phyloP scores from a whole-genome alignment of 2,888 invertebrate species.

The Ochropleura plecta region DNA sequence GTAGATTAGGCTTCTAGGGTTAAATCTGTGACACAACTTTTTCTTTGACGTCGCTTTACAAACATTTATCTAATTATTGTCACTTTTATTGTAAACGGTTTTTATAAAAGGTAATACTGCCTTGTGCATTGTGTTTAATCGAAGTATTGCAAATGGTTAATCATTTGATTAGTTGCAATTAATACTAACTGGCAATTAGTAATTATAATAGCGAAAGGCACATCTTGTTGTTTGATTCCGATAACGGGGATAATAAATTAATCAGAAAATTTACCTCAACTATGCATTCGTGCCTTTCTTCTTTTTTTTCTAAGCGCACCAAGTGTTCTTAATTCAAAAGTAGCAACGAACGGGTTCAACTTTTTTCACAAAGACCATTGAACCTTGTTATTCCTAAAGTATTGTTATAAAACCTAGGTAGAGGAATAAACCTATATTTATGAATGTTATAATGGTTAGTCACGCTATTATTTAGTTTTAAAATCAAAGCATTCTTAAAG shows the following conservation, averaged over 20 bases:
- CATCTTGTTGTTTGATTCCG: conserved; percentile 8
- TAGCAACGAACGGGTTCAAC: neutral
- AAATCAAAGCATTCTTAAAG: conserved; percentile 21
- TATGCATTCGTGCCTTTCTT: neutral
- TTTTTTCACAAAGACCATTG: conserved; percentile 1
- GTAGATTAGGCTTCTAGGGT: too few species aligned
- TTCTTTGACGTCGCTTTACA: neutral
- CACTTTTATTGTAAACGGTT: conserved; percentile 27
- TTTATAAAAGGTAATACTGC: neutral
- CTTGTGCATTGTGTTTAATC: neutral
- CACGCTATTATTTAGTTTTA: conserved; percentile 34
- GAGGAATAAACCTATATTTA: conserved; percentile 5
- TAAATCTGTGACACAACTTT: neutral
- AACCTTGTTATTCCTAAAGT: conserved; percentile 31
- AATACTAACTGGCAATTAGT: neutral
- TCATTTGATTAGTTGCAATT: conserved; percentile 14
- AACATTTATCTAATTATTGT: conserved; percentile 7
- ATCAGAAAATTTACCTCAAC: too few species aligned
- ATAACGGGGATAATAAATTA: neutral
- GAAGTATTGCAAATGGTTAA: neutral
- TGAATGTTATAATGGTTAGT: conserved; percentile 26
- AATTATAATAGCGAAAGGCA: neutral
- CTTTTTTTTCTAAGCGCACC: neutral
- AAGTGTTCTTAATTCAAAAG: neutral
- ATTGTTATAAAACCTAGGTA: conserved; percentile 4